Conservation (phyloP, 2,888 invertebrate genomes). For the Agrilus mali region DNA sequence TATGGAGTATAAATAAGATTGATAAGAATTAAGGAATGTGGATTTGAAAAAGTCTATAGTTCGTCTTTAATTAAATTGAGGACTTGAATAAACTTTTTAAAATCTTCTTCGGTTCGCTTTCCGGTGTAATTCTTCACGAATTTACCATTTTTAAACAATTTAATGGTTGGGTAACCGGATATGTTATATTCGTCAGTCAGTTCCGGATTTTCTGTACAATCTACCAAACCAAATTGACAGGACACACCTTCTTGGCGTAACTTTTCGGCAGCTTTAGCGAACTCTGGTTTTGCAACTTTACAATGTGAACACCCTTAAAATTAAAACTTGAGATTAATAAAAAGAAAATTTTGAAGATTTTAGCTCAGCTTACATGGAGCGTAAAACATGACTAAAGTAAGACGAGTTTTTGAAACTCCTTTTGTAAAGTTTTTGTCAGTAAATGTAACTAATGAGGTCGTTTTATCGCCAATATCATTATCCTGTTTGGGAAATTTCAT, state of each 20-base stretch:
- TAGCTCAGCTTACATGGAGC: slow-evolving; percentile 60
- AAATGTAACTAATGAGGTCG: slow-evolving; percentile 35
- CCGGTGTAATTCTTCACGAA: slow-evolving; percentile 44
- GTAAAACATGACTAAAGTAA: slow-evolving; percentile 64
- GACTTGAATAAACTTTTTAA: slow-evolving; percentile 39
- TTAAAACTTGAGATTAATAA: no score
- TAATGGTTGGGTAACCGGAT: slow-evolving; percentile 54
- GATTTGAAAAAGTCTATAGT: slow-evolving; percentile 12
- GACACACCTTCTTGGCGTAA: slow-evolving; percentile 32
- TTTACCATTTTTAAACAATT: slow-evolving; percentile 44
- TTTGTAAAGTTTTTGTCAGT: slow-evolving; percentile 48
- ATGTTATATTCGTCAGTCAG: slow-evolving; percentile 47
- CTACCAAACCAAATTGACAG: slow-evolving; percentile 43
- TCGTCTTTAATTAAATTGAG: slow-evolving; percentile 18
- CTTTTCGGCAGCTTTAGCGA: slow-evolving; percentile 42
- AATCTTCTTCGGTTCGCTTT: slow-evolving; percentile 40
- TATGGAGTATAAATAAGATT: no score
- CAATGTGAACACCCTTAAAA: slow-evolving; percentile 62
- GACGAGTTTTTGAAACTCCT: slow-evolving; percentile 42
- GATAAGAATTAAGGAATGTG: no score
- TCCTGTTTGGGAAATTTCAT: slow-evolving; percentile 27
- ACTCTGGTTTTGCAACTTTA: slow-evolving; percentile 53
- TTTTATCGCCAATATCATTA: slow-evolving; percentile 35
- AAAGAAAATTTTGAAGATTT: no score
- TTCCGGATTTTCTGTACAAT: slow-evolving; percentile 49